phyloP scores from a whole-genome alignment of 2,113 vertebrate genomes.

The Montifringilla adamsi region DNA sequence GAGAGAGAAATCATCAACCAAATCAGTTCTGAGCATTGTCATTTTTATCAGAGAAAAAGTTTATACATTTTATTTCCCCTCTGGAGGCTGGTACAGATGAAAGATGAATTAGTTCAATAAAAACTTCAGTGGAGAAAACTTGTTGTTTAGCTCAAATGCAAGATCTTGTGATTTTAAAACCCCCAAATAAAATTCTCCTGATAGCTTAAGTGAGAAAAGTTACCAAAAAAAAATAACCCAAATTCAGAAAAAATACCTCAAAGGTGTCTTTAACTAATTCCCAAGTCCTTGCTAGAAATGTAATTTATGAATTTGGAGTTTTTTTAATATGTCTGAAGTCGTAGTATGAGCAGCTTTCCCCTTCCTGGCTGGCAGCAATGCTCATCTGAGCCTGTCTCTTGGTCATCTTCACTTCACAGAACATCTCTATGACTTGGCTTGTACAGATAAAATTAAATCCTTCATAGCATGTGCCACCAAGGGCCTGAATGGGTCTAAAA shows the following conservation, averaged over 20 bases:
- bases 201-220: neutral
- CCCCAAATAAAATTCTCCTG: neutral
- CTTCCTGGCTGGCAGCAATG: neutral
- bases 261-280: neutral
- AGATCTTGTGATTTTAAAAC: neutral
- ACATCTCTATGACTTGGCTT: neutral
- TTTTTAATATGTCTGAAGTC: neutral
- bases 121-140: neutral
- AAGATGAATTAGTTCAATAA: conserved; percentile 27
- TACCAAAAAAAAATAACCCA: neutral
- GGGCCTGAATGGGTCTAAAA: neutral
- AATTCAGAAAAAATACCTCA: neutral
- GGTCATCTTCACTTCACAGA: neutral
- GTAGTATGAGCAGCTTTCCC: neutral
- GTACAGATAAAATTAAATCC: neutral
- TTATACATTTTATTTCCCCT: neutral
- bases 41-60: neutral
- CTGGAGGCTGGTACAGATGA: neutral
- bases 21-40: neutral
- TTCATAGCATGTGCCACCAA: neutral
- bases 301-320: neutral
- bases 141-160: neutral
- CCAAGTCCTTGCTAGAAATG: neutral
- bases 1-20: neutral
- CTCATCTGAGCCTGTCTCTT: neutral